Conservation (phyloP, 2,113 vertebrate species). For the Aegithalos caudatus region DNA sequence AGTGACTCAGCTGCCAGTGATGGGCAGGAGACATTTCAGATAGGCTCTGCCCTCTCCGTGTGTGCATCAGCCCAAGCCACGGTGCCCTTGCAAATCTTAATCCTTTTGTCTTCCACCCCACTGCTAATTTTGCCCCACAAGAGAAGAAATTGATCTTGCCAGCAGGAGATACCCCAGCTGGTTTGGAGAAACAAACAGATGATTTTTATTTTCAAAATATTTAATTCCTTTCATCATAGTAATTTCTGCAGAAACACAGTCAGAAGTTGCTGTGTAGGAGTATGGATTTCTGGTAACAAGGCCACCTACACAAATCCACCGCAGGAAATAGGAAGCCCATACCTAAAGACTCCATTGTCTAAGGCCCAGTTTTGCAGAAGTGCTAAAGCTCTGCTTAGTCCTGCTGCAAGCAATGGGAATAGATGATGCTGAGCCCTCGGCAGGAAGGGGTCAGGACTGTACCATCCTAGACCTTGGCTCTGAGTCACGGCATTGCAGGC, state of each 20-base stretch:
- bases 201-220: conserved; percentile 40
- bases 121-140: not conserved
- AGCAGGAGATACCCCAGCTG: not conserved
- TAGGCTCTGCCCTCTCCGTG: fast-evolving
- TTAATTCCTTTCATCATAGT: conserved; percentile 62
- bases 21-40: not conserved
- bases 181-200: conserved; percentile 28
- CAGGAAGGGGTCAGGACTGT: not conserved
- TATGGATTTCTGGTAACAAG: conserved; percentile 71
- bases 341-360: conserved; percentile 46
- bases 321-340: conserved; percentile 63
- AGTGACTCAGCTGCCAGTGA: not conserved
- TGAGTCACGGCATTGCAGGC: not conserved
- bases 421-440: not conserved
- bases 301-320: conserved; percentile 64
- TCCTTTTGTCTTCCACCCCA: not conserved
- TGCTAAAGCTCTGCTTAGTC: not conserved
- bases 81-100: not conserved
- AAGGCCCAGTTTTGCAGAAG: conserved; percentile 18
- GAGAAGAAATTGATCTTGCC: not conserved
- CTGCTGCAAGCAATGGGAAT: not conserved
- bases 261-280: conserved; percentile 71
- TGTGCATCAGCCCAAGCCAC: not conserved
- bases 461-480: not conserved
- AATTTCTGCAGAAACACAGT: conserved; percentile 77